phyloP scores from a whole-genome alignment of 2,113 vertebrate genomes.

The Pavo muticus region DNA sequence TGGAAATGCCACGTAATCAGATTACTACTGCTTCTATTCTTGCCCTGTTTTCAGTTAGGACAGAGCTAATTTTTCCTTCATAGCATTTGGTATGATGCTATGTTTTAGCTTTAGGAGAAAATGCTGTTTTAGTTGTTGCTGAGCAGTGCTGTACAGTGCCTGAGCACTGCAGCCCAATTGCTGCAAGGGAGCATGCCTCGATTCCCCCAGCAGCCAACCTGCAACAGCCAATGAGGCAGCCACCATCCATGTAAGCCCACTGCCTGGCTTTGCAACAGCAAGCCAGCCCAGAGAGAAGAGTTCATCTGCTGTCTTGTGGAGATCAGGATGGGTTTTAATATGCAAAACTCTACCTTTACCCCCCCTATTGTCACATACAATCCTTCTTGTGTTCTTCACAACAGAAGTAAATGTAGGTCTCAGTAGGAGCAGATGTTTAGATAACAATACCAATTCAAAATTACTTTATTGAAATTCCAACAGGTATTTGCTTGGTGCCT shows the following conservation, averaged over 20 bases:
- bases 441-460: not conserved
- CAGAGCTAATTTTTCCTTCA: no score
- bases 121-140: no score
- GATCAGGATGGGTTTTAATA: not conserved
- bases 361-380: not conserved
- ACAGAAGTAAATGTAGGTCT: not conserved
- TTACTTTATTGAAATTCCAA: not conserved
- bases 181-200: not conserved
- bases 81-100: no score
- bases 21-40: not conserved
- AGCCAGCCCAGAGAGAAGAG: not conserved
- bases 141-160: not conserved
- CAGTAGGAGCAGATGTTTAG: not conserved
- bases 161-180: rapidly evolving
- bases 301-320: not conserved
- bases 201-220: not conserved
- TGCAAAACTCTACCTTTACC: not conserved
- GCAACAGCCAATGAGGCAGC: not conserved
- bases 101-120: no score
- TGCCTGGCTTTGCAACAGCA: not conserved
- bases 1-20: not conserved
- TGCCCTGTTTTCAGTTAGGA: no score
- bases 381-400: not conserved
- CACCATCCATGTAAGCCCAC: not conserved
- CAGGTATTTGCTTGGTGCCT: rapidly evolving